Base-by-base conservation (phyloP, 2,113 vertebrate genomes). In the Amphilophus citrinellus region DNA sequence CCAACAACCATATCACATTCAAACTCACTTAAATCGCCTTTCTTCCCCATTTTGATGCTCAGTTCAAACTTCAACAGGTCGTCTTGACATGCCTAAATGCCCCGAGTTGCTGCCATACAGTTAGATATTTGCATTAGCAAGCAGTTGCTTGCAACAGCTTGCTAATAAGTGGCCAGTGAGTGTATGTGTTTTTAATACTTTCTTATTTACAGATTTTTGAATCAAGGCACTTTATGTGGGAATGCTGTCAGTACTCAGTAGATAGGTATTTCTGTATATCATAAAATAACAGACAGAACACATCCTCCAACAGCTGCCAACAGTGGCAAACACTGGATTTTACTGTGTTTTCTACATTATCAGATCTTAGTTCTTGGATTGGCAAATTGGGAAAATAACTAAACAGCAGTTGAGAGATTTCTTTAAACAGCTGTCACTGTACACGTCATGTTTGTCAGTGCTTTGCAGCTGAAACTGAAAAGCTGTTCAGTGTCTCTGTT, bases 361-460 rank as follows among this genome's bases (percentile, higher is more conserved):
- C 44, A 79, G 10, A 61, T 30, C 18, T 75, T 35, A 35, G 59
- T 65, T 77, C 24, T 80, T 44, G 7, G 66, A 89, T 58, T 77
- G 22, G 47, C 47, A 79, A 73, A 77, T 37, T 35, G 80, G n/a
- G 22, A 83, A 85, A 84, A n/a, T 2, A 79, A 60, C 39, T 62
- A 87, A 71, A 44, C 22, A 57, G 42, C 32, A 47, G 42, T 61
- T 66, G 18, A 65, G 59, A n/a, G 39, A 73, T 80, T 79, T 65
- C 22, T 63, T 82, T 30, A 50, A 83, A 47, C 42, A 58, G 75
- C 30, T 79, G 61, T 63, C 44, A 35, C 56, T 47, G 35, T 37
- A 39, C 53, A 66, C n/a, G 57, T 61, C 14, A 8, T 61, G 37
- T 84, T 62, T 84, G 27, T 77, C 71, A 59, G 56, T 22, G 4